Percentiles rank a stretch among this genome's conserved stretches.
These are phyloP conservation scores for Nothura maculosa DNA, from an alignment of 2,797 vertebrate species.

Conservation along the genomic window DNA sequence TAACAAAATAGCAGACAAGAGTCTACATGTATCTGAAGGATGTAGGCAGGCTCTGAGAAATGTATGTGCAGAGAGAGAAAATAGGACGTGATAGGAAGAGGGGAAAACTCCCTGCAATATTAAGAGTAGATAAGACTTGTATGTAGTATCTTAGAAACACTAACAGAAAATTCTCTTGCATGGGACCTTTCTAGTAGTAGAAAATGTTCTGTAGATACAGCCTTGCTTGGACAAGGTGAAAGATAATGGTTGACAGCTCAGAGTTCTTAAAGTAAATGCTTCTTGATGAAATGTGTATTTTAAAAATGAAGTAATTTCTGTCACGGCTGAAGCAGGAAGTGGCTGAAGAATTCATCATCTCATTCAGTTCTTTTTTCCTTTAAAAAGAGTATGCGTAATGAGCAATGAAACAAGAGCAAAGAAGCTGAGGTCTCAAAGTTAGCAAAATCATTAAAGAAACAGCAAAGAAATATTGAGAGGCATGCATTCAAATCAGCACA, in stretches of 20 bases:
- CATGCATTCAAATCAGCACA: constrained; percentile 24
- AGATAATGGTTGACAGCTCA: background rate
- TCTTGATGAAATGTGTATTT: constrained; percentile 9
- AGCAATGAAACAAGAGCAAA: constrained; percentile 21
- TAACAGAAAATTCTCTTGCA: background rate
- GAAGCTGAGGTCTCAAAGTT: background rate
- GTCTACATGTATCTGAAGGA: constrained; percentile 12
- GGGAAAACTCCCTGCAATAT: background rate
- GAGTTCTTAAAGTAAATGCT: background rate
- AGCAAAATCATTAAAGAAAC: constrained; percentile 51
- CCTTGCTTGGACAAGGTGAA: background rate
- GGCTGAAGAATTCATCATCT: background rate
- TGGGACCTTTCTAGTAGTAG: background rate
- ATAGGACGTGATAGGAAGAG: background rate
- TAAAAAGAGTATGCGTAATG: background rate
- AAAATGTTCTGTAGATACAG: background rate
- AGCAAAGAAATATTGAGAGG: constrained; percentile 45
- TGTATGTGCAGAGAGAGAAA: background rate
- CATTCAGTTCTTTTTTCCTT: background rate
- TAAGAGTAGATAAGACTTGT: background rate
- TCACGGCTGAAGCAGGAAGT: background rate
- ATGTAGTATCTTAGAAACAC: background rate
- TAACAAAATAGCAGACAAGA: constrained; percentile 40
- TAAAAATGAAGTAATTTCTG: background rate
- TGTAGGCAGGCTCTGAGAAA: background rate